Percentiles rank a stretch among this genome's conserved stretches.
Evolutionary conservation across 2,888 invertebrate species (phyloP).

Genomic region (Drosophila greeni): DNA sequence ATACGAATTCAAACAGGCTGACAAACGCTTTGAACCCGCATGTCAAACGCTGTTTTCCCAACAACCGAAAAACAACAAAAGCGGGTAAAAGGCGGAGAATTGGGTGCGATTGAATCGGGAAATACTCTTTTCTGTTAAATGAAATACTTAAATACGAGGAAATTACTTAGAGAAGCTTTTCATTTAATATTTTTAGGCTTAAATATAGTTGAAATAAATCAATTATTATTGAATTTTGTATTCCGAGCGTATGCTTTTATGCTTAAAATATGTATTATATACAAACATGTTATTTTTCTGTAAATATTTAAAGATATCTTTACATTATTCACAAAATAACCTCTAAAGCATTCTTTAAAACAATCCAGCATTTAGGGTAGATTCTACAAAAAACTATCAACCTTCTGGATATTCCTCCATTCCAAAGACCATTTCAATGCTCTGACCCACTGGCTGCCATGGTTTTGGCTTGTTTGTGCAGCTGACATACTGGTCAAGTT

Average conservation of each 20-base stretch:
- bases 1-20: constrained; percentile 65
- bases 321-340: neutral
- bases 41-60: constrained; percentile 51
- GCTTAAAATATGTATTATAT: neutral
- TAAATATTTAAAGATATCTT: neutral
- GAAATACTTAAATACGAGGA: neutral
- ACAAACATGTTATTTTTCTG: neutral
- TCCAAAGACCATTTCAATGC: constrained; percentile 9
- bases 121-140: constrained; percentile 5
- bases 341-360: neutral
- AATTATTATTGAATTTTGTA: too few relatives aligned
- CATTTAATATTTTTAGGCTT: neutral
- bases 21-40: constrained; percentile 55
- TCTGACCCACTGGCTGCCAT: constrained; percentile 30
- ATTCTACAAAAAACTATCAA: constrained; percentile 2
- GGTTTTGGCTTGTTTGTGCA: constrained; percentile 60
- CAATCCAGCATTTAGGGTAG: neutral
- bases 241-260: neutral
- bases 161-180: neutral
- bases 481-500: constrained; percentile 68
- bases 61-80: constrained; percentile 22
- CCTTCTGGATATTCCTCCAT: neutral
- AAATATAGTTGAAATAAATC: neutral
- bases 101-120: neutral
- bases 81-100: constrained; percentile 11